Evolutionary conservation across 2,113 vertebrate genomes (phyloP), one percentile per base, ranked within the genome.

Genomic region (Notarius lentiginosus): DNA sequence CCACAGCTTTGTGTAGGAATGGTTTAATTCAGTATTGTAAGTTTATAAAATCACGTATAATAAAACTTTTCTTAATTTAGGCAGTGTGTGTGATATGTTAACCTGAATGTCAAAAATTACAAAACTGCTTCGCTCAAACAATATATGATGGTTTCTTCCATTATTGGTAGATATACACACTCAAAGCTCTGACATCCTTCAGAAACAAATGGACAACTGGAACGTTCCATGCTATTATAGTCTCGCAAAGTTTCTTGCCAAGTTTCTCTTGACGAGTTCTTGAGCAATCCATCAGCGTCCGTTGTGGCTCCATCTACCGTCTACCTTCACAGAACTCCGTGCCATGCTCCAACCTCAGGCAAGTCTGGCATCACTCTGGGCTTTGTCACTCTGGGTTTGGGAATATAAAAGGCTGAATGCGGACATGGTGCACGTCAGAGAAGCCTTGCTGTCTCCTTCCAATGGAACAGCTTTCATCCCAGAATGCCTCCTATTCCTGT

Each of bases 131-230:
- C 9, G 17, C 18, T 58, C 55, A 80, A 80, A 58, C 55, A 22
- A 58, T 60, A 80, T 20, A 34, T 22, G 75, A 49, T 51, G 56
- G 41, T 76, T 83, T 63, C 27, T 79, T 56, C 58, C 24, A 17
- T 27, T 65, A 51, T 27, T 61, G 70, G 70, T 24, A 47, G 7
- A 12, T 63, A 34, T 58, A 72, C 51, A 73, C 73, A 34, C 17
- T 66, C 24, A 68, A 61, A 77, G 72, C 73, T 18, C 49, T 68
- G 84, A 86, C 60, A 10, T 86, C 63, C 84, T 68, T 79, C 84
- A 80, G 84, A 41, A 68, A 79, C 41, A 86, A 66, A 65, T 17
- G 11, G 61, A 79, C 49, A 15, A 65, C 47, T 70, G 51, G 7
- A 75, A 73, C 34, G 11, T 81, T 82, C 70, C 15, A 22, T 41